Evolutionary conservation across 2,113 vertebrate genomes (phyloP).

Genomic region (Stigmatopora nigra): DNA sequence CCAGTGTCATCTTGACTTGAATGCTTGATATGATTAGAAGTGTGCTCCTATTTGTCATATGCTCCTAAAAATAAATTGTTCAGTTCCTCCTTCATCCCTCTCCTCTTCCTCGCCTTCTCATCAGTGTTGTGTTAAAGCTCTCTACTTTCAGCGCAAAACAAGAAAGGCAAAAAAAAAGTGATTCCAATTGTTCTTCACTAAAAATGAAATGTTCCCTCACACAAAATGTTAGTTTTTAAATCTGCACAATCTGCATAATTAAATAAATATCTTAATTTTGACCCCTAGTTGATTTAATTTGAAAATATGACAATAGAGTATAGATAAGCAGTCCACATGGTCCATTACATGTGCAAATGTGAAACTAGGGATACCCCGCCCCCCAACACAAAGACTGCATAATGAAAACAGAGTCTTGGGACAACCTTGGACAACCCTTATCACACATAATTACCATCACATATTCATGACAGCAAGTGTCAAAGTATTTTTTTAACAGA

Average conservation of each 20-base stretch:
- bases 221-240: neutral
- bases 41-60: conserved; percentile 27
- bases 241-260: neutral
- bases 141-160: conserved; percentile 31
- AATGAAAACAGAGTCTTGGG: conserved; percentile 3
- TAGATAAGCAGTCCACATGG: neutral
- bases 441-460: neutral
- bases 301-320: neutral
- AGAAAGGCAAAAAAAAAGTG: conserved; percentile 15
- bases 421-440: neutral
- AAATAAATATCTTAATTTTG: neutral
- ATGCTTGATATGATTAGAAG: conserved; percentile 8
- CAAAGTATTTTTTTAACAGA: neutral
- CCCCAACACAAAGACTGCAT: conserved; percentile 1
- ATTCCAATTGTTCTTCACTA: conserved; percentile 7
- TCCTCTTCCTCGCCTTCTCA: conserved; percentile 1
- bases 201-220: neutral
- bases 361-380: conserved; percentile 26
- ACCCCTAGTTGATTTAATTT: neutral
- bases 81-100: conserved; percentile 20
- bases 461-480: neutral
- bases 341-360: conserved; percentile 25
- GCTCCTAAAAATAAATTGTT: conserved; percentile 23
- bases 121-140: conserved; percentile 35
- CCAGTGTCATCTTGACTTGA: neutral